Conservation (phyloP, 2,797 vertebrate species). For the Delichon dasypus region DNA sequence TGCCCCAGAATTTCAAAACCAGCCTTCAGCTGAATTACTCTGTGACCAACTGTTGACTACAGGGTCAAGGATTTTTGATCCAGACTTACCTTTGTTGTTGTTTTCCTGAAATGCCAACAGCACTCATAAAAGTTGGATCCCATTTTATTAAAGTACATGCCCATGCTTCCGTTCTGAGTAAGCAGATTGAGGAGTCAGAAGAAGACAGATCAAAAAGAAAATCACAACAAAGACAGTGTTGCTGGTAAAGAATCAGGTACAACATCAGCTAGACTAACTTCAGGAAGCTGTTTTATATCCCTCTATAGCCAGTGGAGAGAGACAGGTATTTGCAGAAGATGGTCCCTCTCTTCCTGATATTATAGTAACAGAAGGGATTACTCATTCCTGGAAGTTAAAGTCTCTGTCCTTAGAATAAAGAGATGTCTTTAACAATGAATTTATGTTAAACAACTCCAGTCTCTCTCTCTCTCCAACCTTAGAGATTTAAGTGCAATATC, state of each 20-base stretch:
- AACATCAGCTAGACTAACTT: neutral
- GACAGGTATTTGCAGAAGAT: neutral
- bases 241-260: neutral
- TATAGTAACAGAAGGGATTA: neutral
- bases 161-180: neutral
- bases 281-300: neutral
- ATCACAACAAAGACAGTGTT: neutral
- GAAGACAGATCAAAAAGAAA: neutral
- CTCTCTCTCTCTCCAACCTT: neutral
- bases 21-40: neutral
- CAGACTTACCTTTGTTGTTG: neutral
- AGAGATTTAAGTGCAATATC: neutral
- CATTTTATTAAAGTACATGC: neutral
- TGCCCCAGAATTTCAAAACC: neutral
- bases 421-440: neutral
- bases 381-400: neutral
- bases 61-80: neutral
- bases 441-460: neutral
- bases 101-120: neutral
- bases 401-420: neutral
- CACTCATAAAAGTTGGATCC: neutral
- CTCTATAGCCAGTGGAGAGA: neutral
- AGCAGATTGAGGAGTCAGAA: neutral
- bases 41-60: neutral
- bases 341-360: neutral